Evolutionary conservation across 2,113 vertebrate species (phyloP).

Genomic region (Pluvianellus socialis): DNA sequence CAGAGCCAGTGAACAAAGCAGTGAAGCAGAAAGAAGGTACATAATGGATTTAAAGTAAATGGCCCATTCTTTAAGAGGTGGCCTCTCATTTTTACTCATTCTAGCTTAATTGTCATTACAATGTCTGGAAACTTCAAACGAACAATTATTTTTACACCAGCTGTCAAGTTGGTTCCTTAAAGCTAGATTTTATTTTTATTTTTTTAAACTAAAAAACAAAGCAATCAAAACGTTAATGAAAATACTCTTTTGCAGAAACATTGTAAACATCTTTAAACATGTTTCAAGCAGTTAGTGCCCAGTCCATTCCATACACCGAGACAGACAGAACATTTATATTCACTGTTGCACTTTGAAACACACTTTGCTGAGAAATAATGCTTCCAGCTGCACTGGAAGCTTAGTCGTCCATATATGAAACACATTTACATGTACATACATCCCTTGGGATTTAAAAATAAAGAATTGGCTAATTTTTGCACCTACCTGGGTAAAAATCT

Average conservation of each 20-base stretch:
- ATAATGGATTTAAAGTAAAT: slow-evolving; percentile 81
- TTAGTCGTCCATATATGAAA: slow-evolving; percentile 30
- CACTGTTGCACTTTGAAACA: slow-evolving; percentile 21
- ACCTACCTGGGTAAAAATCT: slow-evolving; percentile 91
- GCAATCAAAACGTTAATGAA: neutral
- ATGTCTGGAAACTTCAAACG: slow-evolving; percentile 74
- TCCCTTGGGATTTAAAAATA: slow-evolving; percentile 58
- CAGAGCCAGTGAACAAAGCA: slow-evolving; percentile 78
- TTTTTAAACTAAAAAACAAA: neutral
- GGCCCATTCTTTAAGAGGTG: slow-evolving; percentile 73
- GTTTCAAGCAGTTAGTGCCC: neutral
- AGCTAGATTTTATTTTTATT: neutral
- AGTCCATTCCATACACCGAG: neutral
- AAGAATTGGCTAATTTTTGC: slow-evolving; percentile 64
- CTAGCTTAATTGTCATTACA: slow-evolving; percentile 73
- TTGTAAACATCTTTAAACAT: neutral
- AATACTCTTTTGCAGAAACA: neutral
- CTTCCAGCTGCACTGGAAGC: slow-evolving; percentile 10
- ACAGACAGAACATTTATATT: slow-evolving; percentile 16
- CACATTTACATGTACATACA: slow-evolving; percentile 7
- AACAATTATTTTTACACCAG: slow-evolving; percentile 66
- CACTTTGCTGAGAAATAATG: slow-evolving; percentile 1
- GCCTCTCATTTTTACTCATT: slow-evolving; percentile 67
- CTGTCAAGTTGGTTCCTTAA: slow-evolving; percentile 58
- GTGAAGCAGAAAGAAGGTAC: slow-evolving; percentile 77